Evolutionary conservation across 2,113 vertebrate species (phyloP).

Genomic region (Pelecanus crispus): DNA sequence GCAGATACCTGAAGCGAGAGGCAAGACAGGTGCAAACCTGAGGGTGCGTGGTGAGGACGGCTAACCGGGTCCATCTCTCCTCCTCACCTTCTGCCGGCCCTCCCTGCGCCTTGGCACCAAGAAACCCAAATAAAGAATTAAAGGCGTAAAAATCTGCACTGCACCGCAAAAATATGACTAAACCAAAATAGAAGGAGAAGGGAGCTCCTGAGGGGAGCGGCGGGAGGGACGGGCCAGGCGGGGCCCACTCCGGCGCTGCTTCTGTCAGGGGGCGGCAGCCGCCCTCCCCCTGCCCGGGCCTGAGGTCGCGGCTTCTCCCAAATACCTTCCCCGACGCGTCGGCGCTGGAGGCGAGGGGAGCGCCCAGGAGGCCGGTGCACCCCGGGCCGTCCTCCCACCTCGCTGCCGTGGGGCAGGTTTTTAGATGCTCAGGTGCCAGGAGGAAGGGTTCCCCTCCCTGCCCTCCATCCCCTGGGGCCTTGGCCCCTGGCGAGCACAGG

Average conservation of each 20-base stretch:
- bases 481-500: rapidly evolving
- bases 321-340: too few relatives aligned
- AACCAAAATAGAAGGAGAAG: rapidly evolving
- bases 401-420: background rate
- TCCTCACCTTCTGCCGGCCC: background rate
- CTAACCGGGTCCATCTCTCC: background rate
- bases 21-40: background rate
- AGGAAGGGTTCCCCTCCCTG: background rate
- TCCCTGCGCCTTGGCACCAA: background rate
- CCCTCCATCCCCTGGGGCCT: background rate
- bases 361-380: too few relatives aligned
- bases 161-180: background rate
- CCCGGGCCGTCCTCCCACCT: background rate
- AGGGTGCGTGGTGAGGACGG: rapidly evolving
- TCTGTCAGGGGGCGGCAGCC: background rate
- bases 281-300: too few relatives aligned
- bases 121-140: background rate
- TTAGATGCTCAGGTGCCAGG: too few relatives aligned
- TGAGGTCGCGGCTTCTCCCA: background rate
- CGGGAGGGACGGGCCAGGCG: too few relatives aligned
- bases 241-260: background rate
- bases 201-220: background rate
- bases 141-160: background rate
- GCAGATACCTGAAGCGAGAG: background rate
- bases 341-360: too few relatives aligned